Evolutionary conservation across 2,113 vertebrate species (phyloP).

Genomic region (Saccopteryx leptura): DNA sequence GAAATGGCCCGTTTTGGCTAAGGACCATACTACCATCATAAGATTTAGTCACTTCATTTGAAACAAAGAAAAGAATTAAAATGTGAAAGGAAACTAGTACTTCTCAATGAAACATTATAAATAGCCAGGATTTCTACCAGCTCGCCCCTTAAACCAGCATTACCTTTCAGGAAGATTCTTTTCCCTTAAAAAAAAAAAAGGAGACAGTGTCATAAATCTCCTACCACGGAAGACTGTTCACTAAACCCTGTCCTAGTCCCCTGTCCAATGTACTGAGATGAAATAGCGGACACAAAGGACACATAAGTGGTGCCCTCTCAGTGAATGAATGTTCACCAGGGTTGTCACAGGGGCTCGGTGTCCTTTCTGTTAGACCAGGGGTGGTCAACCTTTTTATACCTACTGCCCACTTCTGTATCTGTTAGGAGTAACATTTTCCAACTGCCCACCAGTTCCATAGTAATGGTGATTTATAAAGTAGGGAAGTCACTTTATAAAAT

Average conservation of each 20-base stretch:
- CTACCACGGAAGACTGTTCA: background rate
- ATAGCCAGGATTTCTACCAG: background rate
- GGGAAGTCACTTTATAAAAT: too few relatives aligned
- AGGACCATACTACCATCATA: background rate
- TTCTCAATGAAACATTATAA: slow-evolving; percentile 35
- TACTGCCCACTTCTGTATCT: too few relatives aligned
- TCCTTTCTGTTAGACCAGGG: too few relatives aligned
- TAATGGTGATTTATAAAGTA: too few relatives aligned
- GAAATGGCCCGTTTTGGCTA: background rate
- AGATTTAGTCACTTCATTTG: background rate
- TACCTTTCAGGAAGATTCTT: slow-evolving; percentile 8
- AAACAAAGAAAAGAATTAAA: slow-evolving; percentile 46
- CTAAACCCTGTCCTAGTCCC: background rate
- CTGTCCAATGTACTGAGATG: background rate
- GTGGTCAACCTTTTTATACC: too few relatives aligned
- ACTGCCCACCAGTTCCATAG: too few relatives aligned
- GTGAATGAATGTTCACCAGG: background rate
- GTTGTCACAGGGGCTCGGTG: background rate
- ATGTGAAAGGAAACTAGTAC: background rate
- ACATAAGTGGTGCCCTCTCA: background rate
- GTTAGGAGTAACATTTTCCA: too few relatives aligned
- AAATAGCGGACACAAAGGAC: background rate
- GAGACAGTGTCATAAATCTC: background rate
- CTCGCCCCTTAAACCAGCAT: background rate
- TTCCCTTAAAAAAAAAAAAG: background rate